Conservation (phyloP, 1,140 invertebrate species). For the Olivierus martensii region DNA sequence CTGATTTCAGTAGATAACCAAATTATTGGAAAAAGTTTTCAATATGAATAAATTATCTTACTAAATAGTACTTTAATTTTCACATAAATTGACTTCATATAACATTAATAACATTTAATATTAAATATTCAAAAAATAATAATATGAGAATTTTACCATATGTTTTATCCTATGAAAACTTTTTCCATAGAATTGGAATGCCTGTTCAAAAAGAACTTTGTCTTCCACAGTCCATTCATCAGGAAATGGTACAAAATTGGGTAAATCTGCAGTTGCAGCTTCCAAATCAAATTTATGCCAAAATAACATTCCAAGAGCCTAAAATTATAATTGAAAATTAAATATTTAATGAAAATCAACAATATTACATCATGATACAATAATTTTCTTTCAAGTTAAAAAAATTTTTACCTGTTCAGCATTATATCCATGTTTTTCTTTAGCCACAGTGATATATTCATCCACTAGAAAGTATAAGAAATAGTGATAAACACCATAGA, state of each 20-base stretch:
- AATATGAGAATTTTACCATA: conserved; percentile 54
- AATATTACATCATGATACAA: too few relatives aligned
- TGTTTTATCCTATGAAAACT: conserved; percentile 92
- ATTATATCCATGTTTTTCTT: conserved; percentile 96
- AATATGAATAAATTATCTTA: too few relatives aligned
- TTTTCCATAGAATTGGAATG: conserved; percentile 96
- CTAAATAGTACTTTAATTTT: too few relatives aligned
- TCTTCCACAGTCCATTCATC: conserved; percentile 98
- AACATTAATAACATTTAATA: too few relatives aligned
- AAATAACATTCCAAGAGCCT: conserved; percentile 88
- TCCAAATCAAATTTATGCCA: conserved; percentile 97
- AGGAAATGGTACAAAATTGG: conserved; percentile 93
- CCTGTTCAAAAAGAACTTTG: conserved; percentile 95
- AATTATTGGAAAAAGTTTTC: too few relatives aligned
- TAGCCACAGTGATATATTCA: conserved; percentile 85
- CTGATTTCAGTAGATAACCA: too few relatives aligned
- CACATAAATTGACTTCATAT: too few relatives aligned
- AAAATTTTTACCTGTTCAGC: conserved; percentile 57
- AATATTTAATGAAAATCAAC: background rate
- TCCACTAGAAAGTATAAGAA: conserved; percentile 79
- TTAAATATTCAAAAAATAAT: too few relatives aligned
- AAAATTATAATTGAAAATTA: background rate
- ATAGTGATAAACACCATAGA: too few relatives aligned
- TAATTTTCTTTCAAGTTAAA: too few relatives aligned
- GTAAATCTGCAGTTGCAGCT: conserved; percentile 76